Evolutionary conservation across 1,140 invertebrate species (phyloP).

Genomic region (Drosophila sechellia): DNA sequence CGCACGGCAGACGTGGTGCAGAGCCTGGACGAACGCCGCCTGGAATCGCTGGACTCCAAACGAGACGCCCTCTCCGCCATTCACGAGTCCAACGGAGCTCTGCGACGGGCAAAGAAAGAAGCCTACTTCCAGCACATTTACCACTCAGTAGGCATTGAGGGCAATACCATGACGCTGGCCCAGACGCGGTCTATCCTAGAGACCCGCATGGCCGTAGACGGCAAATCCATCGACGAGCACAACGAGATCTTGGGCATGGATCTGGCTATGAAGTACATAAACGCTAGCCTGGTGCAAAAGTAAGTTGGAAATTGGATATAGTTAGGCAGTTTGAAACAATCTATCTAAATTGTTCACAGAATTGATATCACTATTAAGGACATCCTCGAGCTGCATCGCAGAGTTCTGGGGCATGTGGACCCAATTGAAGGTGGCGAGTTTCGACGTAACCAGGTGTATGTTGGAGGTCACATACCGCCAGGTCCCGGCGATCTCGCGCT

Average conservation of each 20-base stretch:
- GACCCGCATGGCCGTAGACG: conserved; percentile 95
- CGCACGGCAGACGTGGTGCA: conserved; percentile 95
- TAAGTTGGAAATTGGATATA: conserved; percentile 34
- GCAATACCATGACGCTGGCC: conserved; percentile 97
- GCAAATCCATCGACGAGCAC: conserved; percentile 98
- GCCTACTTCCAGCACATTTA: conserved; percentile 98
- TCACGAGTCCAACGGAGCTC: conserved; percentile 91
- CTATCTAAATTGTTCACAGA: conserved; percentile 66
- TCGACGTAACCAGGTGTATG: conserved; percentile 94
- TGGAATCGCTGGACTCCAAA: conserved; percentile 94
- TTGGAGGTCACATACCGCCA: conserved; percentile 96
- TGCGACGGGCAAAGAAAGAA: conserved; percentile 95
- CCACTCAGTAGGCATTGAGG: conserved; percentile 98
- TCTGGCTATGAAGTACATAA: conserved; percentile 97
- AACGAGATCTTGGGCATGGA: conserved; percentile 98
- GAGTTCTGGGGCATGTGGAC: conserved; percentile 97
- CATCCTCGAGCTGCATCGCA: conserved; percentile 95
- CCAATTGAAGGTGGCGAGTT: conserved; percentile 94
- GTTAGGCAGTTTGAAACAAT: too few relatives aligned
- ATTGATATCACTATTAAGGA: conserved; percentile 92
- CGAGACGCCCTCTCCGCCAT: conserved; percentile 92
- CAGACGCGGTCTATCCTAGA: conserved; percentile 97
- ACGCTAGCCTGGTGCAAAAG: conserved; percentile 93
- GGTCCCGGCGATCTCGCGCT: conserved; percentile 91
- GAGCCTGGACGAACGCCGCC: conserved; percentile 92